A percentile compares a stretch with the other conserved stretches of the same genome.
Conservation (phyloP, 2,113 vertebrate species). For the Egretta garzetta region DNA sequence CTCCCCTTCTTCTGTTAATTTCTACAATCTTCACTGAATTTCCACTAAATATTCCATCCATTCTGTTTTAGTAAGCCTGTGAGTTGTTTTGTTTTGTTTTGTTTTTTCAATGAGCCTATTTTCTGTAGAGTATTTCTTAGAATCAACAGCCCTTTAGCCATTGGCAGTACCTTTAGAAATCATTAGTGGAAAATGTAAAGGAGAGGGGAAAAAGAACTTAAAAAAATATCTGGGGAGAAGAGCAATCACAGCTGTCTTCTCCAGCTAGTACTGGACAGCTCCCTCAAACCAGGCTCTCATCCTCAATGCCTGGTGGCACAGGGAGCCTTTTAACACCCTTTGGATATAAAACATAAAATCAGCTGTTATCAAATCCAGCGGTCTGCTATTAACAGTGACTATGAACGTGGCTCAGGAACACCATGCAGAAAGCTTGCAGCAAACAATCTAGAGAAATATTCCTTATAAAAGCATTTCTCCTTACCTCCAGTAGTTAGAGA, state of each 20-base stretch:
- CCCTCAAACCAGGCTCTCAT: not conserved
- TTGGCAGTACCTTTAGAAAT: not conserved
- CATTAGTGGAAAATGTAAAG: not conserved
- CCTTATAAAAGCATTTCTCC: not conserved
- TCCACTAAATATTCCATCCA: not conserved
- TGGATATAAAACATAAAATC: not conserved
- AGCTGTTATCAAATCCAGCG: not conserved
- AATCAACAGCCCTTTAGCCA: not conserved
- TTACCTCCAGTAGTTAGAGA: not conserved
- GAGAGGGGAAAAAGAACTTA: not conserved
- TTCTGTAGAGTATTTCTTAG: not conserved
- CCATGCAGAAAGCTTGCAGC: not conserved
- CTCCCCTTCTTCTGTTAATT: not conserved
- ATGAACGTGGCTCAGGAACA: not conserved
- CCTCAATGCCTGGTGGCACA: not conserved
- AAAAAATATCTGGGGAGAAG: not conserved
- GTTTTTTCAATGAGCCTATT: not conserved
- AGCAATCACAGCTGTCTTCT: not conserved
- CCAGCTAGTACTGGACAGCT: constrained; percentile 58
- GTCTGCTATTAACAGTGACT: not conserved
- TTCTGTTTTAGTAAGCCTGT: not conserved
- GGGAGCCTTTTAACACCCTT: not conserved
- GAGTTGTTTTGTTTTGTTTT: not conserved
- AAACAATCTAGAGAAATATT: not conserved
- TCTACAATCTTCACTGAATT: not conserved